Conservation (phyloP, 2,113 vertebrate genomes). For the Myotis brandtii region DNA sequence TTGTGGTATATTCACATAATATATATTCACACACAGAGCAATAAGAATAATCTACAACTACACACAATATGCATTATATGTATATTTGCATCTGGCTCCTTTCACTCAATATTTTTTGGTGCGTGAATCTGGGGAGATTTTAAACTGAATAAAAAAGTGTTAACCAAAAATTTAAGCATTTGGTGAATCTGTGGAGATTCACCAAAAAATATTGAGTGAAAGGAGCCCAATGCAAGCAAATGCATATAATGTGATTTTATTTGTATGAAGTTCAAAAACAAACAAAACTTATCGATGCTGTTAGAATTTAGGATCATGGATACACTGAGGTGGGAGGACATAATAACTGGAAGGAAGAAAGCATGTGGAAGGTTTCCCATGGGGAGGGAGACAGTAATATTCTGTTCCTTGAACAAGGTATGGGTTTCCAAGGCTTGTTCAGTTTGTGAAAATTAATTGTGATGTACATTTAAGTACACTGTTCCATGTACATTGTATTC, state of each 20-base stretch:
- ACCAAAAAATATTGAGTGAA: background rate
- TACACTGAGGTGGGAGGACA: background rate
- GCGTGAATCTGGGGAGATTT: too few relatives aligned
- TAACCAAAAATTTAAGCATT: too few relatives aligned
- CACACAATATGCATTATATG: too few relatives aligned
- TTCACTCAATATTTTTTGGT: too few relatives aligned
- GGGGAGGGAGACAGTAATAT: background rate
- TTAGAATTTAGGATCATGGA: background rate
- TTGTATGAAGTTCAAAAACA: background rate
- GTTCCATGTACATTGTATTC: background rate
- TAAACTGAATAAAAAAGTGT: too few relatives aligned
- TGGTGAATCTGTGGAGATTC: too few relatives aligned
- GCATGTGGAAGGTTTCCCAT: rapidly evolving
- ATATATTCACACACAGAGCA: background rate
- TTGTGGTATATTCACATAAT: background rate
- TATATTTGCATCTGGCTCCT: too few relatives aligned
- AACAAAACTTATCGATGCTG: background rate
- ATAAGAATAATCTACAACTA: background rate
- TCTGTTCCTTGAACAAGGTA: background rate
- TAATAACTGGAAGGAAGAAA: too few relatives aligned
- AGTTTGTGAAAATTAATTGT: background rate
- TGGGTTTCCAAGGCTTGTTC: background rate
- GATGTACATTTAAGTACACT: background rate
- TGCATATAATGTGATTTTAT: background rate
- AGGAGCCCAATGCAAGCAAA: background rate